phyloP scores from a whole-genome alignment of 2,797 vertebrate species.

The Myotis planiceps region DNA sequence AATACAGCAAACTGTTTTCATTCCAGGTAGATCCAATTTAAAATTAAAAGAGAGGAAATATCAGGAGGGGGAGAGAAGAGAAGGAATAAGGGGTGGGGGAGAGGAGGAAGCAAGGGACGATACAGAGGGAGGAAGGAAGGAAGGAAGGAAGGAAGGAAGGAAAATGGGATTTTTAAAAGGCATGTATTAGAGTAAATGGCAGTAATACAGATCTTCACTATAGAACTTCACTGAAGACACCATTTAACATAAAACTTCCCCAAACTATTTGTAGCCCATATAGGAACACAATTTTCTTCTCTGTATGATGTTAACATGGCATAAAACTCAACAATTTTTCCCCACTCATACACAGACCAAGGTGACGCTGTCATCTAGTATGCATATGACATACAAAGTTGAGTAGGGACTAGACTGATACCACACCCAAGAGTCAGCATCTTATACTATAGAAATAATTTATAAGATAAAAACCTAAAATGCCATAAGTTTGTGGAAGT shows the following conservation, averaged over 20 bases:
- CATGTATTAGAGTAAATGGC: background rate
- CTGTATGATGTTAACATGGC: background rate
- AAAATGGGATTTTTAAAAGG: background rate
- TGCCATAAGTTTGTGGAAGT: background rate
- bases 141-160: background rate
- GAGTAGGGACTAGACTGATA: background rate
- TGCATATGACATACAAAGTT: background rate
- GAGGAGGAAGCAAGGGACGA: fast-evolving
- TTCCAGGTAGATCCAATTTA: background rate
- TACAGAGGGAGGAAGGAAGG: fast-evolving
- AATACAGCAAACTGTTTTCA: background rate
- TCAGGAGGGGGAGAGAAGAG: background rate
- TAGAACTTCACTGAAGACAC: background rate
- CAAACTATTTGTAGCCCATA: background rate
- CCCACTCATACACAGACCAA: background rate
- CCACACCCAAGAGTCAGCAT: background rate
- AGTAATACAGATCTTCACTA: background rate
- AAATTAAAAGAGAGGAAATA: background rate
- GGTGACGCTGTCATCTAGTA: background rate
- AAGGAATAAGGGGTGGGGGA: background rate
- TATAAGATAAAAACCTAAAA: background rate
- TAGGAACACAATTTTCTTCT: background rate
- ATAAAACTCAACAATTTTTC: background rate
- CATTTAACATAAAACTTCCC: background rate
- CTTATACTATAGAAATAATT: background rate